Base-by-base conservation (phyloP, 2,113 vertebrate genomes). In the Hippocampus barbouri region DNA sequence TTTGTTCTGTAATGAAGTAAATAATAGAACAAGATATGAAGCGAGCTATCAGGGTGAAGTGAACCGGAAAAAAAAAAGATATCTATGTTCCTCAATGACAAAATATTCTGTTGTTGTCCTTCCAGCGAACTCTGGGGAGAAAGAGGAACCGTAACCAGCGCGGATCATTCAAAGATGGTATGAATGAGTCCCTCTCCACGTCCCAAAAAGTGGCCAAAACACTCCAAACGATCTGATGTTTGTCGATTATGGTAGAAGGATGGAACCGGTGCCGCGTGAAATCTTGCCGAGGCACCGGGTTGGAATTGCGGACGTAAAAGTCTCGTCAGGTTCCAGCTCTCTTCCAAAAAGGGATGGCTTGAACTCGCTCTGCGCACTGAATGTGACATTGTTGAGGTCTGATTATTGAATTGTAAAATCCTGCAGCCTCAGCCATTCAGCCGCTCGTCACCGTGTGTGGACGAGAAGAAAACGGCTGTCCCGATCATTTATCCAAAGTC, bases 81-180 rank as follows among this genome's bases (percentile, higher is more conserved):
- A 49, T 5, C 30, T 41, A 15, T 57, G 12, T 11, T 71, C 18
- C 63, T 69, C n/a, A 34, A 11, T 62, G 23, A 73, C 66, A 45
- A 66, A 59, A 47, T 77, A 21, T 56, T 18, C 38, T 78, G 40
- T 66, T 87, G 71, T 89, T 64, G 71, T 57, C 78, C 27, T 1
- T 86, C 56, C 62, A 99, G 97, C 92, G 62, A 85, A 92, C 93
- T 0, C 82, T 96, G 0, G 94, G 93, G 1, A 89, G 94, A 81
- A 96, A 89, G 81, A 94, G 93, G 20, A 91, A 91, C 74, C 91
- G 94, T 77, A 93, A 92, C 10, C 88, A 92, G 0, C 90, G 92
- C 0, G 96, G 96, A 69, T 99, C 97, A 0, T 98, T 99, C 91
- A 99, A 99, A 90, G 96, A 99, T 5, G 95, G 97, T 99, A 92